Conservation (phyloP, 1,140 invertebrate species). For the Heliothis subflexa region DNA sequence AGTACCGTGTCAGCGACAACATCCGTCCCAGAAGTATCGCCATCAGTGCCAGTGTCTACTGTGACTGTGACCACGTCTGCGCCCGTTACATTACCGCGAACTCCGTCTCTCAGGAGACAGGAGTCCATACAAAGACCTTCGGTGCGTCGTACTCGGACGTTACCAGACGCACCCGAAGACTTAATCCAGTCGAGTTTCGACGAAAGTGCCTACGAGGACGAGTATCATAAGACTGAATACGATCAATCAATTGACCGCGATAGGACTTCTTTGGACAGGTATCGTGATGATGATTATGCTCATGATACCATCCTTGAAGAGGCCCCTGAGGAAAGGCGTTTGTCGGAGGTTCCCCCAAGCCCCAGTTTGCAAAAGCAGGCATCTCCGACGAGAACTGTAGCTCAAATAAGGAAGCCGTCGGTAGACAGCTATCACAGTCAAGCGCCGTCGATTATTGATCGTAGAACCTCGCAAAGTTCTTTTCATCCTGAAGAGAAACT, state of each 20-base stretch:
- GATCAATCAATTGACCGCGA: conserved; percentile 79
- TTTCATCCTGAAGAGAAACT: conserved; percentile 79
- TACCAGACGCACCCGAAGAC: conserved; percentile 81
- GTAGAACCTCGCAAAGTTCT: conserved; percentile 82
- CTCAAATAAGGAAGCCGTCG: conserved; percentile 77
- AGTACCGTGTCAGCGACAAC: conserved; percentile 74
- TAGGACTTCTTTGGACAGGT: conserved; percentile 79
- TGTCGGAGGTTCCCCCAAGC: conserved; percentile 64
- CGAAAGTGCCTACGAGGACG: conserved; percentile 84
- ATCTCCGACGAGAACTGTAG: conserved; percentile 74
- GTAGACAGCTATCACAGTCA: conserved; percentile 82
- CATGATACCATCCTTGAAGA: conserved; percentile 78
- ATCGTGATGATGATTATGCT: conserved; percentile 75
- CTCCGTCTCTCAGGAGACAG: conserved; percentile 79
- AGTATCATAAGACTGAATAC: conserved; percentile 84
- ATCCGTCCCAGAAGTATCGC: conserved; percentile 81
- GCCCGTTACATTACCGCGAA: conserved; percentile 73
- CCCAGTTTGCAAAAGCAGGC: conserved; percentile 72
- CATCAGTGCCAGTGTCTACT: conserved; percentile 67
- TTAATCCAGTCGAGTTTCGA: conserved; percentile 76
- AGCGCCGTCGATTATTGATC: conserved; percentile 77
- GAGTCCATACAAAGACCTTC: conserved; percentile 83
- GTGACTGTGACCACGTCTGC: conserved; percentile 75
- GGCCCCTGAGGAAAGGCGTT: conserved; percentile 65
- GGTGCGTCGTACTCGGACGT: conserved; percentile 77